phyloP scores from a whole-genome alignment of 2,888 invertebrate species.

The Electrophaes corylata region DNA sequence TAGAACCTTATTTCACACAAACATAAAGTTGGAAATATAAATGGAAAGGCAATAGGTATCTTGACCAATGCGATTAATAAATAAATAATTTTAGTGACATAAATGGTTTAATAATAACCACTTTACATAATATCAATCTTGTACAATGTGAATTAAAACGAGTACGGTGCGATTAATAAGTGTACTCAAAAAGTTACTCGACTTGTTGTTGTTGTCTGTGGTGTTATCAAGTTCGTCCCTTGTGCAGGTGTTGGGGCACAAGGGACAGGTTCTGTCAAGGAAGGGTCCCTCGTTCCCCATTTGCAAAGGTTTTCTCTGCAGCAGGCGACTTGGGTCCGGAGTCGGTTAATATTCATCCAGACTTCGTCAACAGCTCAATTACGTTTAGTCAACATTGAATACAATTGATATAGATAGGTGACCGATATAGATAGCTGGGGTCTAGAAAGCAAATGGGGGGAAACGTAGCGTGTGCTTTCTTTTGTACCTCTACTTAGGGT shows the following conservation, averaged over 20 bases:
- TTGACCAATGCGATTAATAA: conserved; percentile 9
- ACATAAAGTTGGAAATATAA: conserved; percentile 8
- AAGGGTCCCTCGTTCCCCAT: background rate
- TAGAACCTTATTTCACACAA: background rate
- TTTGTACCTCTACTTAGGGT: too few species aligned
- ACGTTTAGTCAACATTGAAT: too few species aligned
- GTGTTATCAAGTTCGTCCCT: background rate
- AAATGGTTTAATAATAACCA: conserved; percentile 18
- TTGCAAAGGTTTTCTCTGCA: background rate
- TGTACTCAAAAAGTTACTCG: background rate
- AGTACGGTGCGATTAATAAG: conserved; percentile 1
- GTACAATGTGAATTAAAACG: too few species aligned
- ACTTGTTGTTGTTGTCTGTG: background rate
- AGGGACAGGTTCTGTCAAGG: background rate
- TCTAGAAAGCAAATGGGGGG: too few species aligned
- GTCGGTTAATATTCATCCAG: background rate
- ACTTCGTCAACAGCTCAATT: background rate
- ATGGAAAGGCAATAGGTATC: conserved; percentile 1
- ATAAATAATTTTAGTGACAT: conserved; percentile 23
- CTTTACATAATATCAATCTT: conserved; percentile 18
- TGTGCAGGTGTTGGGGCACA: background rate
- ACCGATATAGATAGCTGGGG: too few species aligned
- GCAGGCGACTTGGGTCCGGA: too few species aligned
- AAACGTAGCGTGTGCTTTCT: too few species aligned
- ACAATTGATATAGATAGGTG: too few species aligned